Base-by-base conservation (phyloP, 2,888 invertebrate species). In the Cremastinae sp. region DNA sequence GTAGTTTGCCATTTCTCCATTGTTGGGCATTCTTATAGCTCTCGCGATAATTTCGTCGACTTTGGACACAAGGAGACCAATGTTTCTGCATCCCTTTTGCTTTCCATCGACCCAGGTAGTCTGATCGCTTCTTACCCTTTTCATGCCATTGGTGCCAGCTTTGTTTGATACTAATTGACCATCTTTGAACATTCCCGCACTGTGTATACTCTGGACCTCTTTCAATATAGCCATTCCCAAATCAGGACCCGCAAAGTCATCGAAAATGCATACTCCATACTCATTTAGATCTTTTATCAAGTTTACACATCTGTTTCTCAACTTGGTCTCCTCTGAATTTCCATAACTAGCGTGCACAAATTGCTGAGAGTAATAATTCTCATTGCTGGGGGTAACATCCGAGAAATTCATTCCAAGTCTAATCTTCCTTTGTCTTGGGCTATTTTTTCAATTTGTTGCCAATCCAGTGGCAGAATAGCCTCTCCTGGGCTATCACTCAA, bases 91-190 rank as follows among this genome's bases (percentile, higher is more conserved):
- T 79, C 93, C 92, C 28, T 93, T 91, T 86, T 97, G 97, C 82
- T 93, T 93, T 12, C 97, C 98, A 83, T 96, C 95, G 7, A 97
- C 93, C 98, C 98, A 98, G 47, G 95, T 94, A 82, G 97, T 97
- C 87, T 96, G 94, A 91, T 98, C 98, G 82, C 97, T 96, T 10
- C 98, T 92, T 85, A 98, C 96, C 49, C 94, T 95, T 88, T 93
- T 94, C 45, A 93, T 91, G 84, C 94, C 94, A 78, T 92, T 93
- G 78, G 91, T 91, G 66, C 93, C 92, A 68, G 92, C 92, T 58
- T 92, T 92, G 83, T 93, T 94, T 49, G 95, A 94, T 61, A 97
- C 96, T 83, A 97, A 91, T 90, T 97, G 96, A 64, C 98, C 98
- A 86, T 96, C 96, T 91, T 93, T 91, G 76, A 92, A 91, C 79